phyloP scores from a whole-genome alignment of 53 echinoderm and acorn worm species.

The Astropecten irregularis region DNA sequence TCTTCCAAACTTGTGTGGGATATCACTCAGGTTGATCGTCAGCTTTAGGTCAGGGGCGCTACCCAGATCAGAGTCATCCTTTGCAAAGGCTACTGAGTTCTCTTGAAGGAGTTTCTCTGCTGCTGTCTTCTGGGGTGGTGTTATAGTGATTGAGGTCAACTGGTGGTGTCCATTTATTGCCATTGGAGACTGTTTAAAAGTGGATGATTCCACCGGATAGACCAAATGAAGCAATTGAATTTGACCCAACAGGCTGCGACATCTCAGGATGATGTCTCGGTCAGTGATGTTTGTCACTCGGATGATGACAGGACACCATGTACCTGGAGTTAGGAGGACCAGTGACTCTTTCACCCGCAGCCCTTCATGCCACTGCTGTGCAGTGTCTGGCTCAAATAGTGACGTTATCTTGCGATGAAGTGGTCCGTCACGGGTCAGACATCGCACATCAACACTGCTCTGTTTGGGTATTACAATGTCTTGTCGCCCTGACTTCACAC shows the following conservation, averaged over 20 bases:
- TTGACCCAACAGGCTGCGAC: slow-evolving; percentile 31
- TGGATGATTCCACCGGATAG: slow-evolving; percentile 2
- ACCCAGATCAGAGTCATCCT: slow-evolving; percentile 38
- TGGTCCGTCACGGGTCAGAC: slow-evolving; percentile 18
- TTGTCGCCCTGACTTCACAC: slow-evolving; percentile 13
- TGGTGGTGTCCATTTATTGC: slow-evolving; percentile 25
- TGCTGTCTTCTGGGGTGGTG: not conserved
- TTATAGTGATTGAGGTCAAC: slow-evolving; percentile 18
- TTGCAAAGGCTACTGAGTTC: slow-evolving; percentile 54
- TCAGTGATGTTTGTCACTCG: slow-evolving; percentile 40
- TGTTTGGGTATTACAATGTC: slow-evolving; percentile 5
- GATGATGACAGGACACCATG: not conserved
- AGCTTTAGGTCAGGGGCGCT: slow-evolving; percentile 34
- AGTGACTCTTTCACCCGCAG: slow-evolving; percentile 28
- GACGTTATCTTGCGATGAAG: not conserved
- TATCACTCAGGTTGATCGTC: slow-evolving; percentile 49
- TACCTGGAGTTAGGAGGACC: slow-evolving; percentile 4
- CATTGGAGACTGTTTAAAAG: not conserved
- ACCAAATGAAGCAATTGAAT: not conserved
- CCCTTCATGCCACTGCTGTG: slow-evolving; percentile 12
- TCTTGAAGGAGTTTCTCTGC: slow-evolving; percentile 45
- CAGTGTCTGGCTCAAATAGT: slow-evolving; percentile 3
- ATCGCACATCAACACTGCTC: slow-evolving; percentile 12
- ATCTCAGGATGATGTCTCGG: slow-evolving; percentile 22
- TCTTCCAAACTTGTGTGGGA: slow-evolving; percentile 45